Percentiles rank a stretch among this genome's conserved stretches.
phyloP scores from a whole-genome alignment of 2,797 vertebrate species.

The Peromyscus attwateri region DNA sequence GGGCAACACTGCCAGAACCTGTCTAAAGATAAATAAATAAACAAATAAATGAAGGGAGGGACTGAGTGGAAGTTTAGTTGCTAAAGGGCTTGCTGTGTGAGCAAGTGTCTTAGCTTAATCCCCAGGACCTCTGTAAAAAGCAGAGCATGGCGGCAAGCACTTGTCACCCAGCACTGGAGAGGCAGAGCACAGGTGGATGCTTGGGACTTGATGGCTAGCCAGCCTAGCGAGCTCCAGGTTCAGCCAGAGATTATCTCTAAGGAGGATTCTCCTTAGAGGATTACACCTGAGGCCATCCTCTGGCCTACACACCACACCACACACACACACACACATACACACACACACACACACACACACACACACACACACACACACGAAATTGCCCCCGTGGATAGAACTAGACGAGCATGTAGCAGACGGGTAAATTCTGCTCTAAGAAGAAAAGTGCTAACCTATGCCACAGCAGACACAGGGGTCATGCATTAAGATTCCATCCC shows the following conservation, averaged over 20 bases:
- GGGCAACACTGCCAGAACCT: not conserved
- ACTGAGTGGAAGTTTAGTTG: not conserved
- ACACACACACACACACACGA: not conserved
- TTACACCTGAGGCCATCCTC: not conserved
- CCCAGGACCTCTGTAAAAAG: too few species aligned
- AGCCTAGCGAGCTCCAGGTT: not conserved
- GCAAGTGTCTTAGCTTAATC: not conserved
- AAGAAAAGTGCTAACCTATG: not conserved
- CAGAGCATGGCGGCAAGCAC: not conserved
- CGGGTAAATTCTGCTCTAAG: not conserved
- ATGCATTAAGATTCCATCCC: accelerated
- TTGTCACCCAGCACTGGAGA: not conserved
- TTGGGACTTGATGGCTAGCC: not conserved
- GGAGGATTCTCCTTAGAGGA: too few species aligned
- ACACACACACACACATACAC: not conserved
- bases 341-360: not conserved
- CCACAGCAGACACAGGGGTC: not conserved
- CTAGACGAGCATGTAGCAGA: not conserved
- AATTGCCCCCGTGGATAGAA: not conserved
- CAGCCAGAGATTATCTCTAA: not conserved
- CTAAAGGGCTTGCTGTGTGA: not conserved
- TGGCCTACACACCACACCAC: too few species aligned
- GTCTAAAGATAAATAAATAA: not conserved
- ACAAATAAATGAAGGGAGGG: too few species aligned
- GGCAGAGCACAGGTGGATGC: not conserved